Conservation (phyloP, 2,888 invertebrate genomes). For the Minunthozetes semirufus region DNA sequence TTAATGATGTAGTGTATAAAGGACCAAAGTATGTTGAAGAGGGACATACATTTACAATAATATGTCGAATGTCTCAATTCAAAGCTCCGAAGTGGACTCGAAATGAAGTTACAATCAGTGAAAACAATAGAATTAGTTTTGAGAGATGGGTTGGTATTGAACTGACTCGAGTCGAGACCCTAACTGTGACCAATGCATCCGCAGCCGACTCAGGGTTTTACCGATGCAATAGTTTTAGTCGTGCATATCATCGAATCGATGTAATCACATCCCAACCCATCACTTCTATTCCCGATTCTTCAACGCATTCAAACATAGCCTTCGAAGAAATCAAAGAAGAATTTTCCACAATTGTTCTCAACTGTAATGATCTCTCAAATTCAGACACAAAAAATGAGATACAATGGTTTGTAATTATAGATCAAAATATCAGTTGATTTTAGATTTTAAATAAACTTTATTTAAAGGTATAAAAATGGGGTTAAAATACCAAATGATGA, state of each 20-base stretch:
- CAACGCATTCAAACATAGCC: not conserved
- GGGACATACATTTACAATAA: slow-evolving; percentile 38
- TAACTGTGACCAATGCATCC: slow-evolving; percentile 6
- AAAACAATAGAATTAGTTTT: slow-evolving; percentile 11
- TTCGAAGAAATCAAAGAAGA: slow-evolving; percentile 22
- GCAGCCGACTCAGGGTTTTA: slow-evolving; percentile 39
- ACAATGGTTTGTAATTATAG: slow-evolving; percentile 11
- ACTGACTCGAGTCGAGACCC: slow-evolving; percentile 4
- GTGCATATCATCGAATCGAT: slow-evolving; percentile 27
- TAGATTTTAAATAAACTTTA: too few species aligned
- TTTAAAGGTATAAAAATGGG: slow-evolving; percentile 27
- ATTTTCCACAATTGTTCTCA: not conserved
- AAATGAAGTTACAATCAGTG: slow-evolving; percentile 30
- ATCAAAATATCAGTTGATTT: too few species aligned
- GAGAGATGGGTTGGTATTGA: not conserved
- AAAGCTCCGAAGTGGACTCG: slow-evolving; percentile 41
- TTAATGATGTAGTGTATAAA: slow-evolving; percentile 36
- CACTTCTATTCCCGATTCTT: not conserved
- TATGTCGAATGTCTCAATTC: slow-evolving; percentile 39
- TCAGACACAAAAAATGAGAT: not conserved
- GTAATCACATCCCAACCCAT: slow-evolving; percentile 19
- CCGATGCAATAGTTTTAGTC: slow-evolving; percentile 38
- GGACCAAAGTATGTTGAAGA: slow-evolving; percentile 39
- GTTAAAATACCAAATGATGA: slow-evolving; percentile 5
- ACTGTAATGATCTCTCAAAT: not conserved